A percentile compares a stretch with the other conserved stretches of the same genome.
Evolutionary conservation across 1,140 invertebrate species (phyloP).

Genomic region (Araneus ventricosus): DNA sequence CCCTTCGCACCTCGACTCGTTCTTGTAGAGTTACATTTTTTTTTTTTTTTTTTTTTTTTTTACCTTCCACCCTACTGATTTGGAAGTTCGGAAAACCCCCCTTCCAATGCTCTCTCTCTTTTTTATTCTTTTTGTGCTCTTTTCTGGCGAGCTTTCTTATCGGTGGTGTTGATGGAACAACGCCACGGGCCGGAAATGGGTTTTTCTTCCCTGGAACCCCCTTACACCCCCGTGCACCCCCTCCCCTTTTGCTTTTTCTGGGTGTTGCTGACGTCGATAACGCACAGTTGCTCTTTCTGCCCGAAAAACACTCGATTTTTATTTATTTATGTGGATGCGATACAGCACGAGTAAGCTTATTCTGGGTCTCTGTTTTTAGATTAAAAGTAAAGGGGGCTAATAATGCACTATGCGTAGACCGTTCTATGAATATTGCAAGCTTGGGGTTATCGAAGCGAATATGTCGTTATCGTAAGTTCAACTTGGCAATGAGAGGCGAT

Average conservation of each 20-base stretch:
- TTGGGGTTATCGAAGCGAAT: neutral
- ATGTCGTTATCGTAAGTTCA: neutral
- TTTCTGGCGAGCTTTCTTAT: slow-evolving; percentile 69
- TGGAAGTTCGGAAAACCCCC: slow-evolving; percentile 54
- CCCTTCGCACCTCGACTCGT: slow-evolving; percentile 37
- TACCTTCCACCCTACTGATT: slow-evolving; percentile 48
- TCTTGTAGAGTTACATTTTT: slow-evolving; percentile 20
- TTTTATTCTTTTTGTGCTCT: slow-evolving; percentile 41
- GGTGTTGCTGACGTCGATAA: slow-evolving; percentile 69
- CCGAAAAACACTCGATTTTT: slow-evolving; percentile 47
- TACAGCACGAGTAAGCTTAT: slow-evolving; percentile 52
- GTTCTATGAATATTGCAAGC: neutral
- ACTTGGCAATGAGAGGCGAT: neutral
- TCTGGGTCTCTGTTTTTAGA: slow-evolving; percentile 50
- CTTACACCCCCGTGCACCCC: slow-evolving; percentile 32
- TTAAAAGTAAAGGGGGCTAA: slow-evolving; percentile 58
- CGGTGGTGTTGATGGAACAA: slow-evolving; percentile 72
- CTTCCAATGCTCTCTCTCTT: slow-evolving; percentile 26
- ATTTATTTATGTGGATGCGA: slow-evolving; percentile 55
- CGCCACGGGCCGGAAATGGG: slow-evolving; percentile 73
- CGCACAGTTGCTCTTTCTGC: slow-evolving; percentile 62
- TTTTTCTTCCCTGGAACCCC: slow-evolving; percentile 58
- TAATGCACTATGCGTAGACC: neutral
- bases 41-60: neutral
- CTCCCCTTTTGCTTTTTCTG: slow-evolving; percentile 31